Evolutionary conservation across 2,797 vertebrate species (phyloP), one percentile per base, ranked within the genome.

Genomic region (Pseudomugil gertrudae): DNA sequence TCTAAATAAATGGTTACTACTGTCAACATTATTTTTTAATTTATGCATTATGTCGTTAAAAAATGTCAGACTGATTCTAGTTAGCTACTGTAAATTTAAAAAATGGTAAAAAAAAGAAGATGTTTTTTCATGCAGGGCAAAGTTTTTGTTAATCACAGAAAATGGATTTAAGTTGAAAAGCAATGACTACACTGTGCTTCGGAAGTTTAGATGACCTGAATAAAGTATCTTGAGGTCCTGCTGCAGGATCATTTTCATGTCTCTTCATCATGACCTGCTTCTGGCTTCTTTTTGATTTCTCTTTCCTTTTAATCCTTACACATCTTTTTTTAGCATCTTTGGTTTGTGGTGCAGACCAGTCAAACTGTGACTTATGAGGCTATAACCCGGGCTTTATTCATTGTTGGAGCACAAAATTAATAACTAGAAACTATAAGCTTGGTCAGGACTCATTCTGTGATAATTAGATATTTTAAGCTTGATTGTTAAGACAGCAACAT

Each of bases 211-310:
- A 47, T 21, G n/a, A 47, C 21, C 21, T 47, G 45, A 23, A 47
- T 47, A 23, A 47, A 47, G 45, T 4, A 47, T 6, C 19, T 40
- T 47, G 9, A 11, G 45, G n/a, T 47, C 45, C n/a, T 47, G 43
- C 43, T 45, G 36, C 36, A 38, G 36, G 36, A 45, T 45, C 43
- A 45, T 45, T 21, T 45, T 45, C 43, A 45, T 43, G n/a, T 47
- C 45, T 47, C 45, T 47, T 10, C 19, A 21, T 47, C 10, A 11
- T 23, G n/a, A 10, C 19, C 45, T 10, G n/a, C 23, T 47, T 47
- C 45, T 47, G 45, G 21, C n/a, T 23, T 47, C 45, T 47, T 23
- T 47, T 47, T 47, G n/a, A 47, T 47, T 47, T 11, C 21, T 47
- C 45, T 23, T 9, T 45, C 21, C 45, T 47, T 47, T 47, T n/a